Percentiles rank a stretch among this genome's conserved stretches.
Evolutionary conservation across 2,888 invertebrate genomes (phyloP).

Genomic region (Perdita meconis): DNA sequence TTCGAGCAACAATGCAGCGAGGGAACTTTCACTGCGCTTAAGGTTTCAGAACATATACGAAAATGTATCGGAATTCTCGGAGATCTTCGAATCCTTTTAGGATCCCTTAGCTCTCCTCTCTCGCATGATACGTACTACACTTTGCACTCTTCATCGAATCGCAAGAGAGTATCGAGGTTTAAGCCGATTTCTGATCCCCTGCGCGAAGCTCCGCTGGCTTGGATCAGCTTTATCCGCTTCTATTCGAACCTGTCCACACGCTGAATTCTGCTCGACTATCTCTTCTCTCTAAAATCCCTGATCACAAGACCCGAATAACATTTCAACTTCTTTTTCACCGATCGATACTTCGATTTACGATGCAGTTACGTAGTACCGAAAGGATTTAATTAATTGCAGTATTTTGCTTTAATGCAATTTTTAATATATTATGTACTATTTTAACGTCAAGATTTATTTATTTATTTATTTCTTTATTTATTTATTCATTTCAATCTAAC

Average conservation of each 20-base stretch:
- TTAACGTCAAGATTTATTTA: no score
- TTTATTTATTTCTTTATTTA: no score
- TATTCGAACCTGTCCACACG: slow-evolving; percentile 55
- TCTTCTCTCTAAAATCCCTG: slow-evolving; percentile 24
- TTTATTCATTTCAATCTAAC: no score
- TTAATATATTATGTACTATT: not conserved
- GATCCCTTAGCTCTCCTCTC: slow-evolving; percentile 56
- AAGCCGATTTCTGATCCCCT: slow-evolving; percentile 67
- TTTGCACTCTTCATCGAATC: slow-evolving; percentile 70
- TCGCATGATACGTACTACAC: slow-evolving; percentile 62
- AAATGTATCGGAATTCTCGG: slow-evolving; percentile 58
- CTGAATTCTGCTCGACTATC: slow-evolving; percentile 52
- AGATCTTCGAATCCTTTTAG: slow-evolving; percentile 62
- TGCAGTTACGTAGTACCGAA: not conserved
- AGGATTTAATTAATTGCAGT: not conserved
- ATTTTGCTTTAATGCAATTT: not conserved
- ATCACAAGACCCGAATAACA: not conserved
- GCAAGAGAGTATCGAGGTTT: slow-evolving; percentile 61
- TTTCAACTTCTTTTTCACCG: not conserved
- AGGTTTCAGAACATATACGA: slow-evolving; percentile 35
- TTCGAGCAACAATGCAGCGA: slow-evolving; percentile 7
- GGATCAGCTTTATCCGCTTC: slow-evolving; percentile 70
- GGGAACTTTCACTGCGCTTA: slow-evolving; percentile 21
- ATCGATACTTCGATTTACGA: not conserved
- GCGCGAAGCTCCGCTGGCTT: slow-evolving; percentile 51